Percentiles rank a stretch among this genome's conserved stretches.
Conservation (phyloP, 1,140 invertebrate species). For the Pararge aegeria region DNA sequence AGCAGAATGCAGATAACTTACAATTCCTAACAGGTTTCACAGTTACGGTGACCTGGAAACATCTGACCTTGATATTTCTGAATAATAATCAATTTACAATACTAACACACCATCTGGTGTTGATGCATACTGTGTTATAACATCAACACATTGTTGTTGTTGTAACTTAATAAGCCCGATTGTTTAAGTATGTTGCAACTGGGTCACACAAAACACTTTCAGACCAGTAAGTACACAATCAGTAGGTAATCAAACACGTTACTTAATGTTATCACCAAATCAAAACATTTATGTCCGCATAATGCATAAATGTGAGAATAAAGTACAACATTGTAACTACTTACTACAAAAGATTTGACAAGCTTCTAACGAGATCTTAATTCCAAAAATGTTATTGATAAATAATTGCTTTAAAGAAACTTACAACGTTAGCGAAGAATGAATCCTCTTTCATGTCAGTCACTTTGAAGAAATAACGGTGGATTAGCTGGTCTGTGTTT, state of each 20-base stretch:
- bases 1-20: too few species aligned
- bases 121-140: too few species aligned
- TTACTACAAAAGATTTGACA: background rate
- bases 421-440: conserved; percentile 86
- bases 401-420: conserved; percentile 36
- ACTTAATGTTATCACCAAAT: background rate
- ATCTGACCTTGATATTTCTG: too few species aligned
- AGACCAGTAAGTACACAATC: background rate
- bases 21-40: too few species aligned
- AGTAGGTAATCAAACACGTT: background rate
- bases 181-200: too few species aligned
- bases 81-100: too few species aligned
- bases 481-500: conserved; percentile 84
- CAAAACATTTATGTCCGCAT: background rate
- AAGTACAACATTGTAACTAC: background rate
- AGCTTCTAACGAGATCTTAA: background rate
- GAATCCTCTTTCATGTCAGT: conserved; percentile 83
- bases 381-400: too few species aligned
- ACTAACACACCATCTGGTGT: too few species aligned
- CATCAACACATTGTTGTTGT: too few species aligned
- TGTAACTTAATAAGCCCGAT: too few species aligned
- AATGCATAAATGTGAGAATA: background rate
- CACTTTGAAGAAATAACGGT: conserved; percentile 84
- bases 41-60: too few species aligned
- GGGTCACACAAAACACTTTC: background rate